These are phyloP conservation scores for Myotis lucifugus DNA, from an alignment of 2,113 vertebrate genomes.

Conservation along the genomic window DNA sequence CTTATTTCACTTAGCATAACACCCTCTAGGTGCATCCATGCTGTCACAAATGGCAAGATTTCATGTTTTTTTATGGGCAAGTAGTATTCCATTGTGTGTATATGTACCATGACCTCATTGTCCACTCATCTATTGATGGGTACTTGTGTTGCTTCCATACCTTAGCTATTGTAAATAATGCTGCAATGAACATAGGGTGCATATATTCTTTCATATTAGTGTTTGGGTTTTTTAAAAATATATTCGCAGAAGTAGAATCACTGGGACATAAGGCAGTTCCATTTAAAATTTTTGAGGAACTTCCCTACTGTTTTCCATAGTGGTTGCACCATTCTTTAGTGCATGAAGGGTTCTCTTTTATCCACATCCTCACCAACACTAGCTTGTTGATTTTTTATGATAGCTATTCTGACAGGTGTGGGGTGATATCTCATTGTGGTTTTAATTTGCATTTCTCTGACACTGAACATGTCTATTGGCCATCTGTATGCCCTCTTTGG, in stretches of 20 bases:
- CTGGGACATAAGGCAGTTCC: neutral
- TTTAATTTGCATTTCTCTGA: neutral
- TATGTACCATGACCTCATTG: neutral
- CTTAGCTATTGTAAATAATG: neutral
- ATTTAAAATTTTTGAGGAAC: neutral
- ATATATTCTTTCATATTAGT: neutral
- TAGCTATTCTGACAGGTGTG: neutral
- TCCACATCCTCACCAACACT: neutral
- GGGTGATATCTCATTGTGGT: neutral
- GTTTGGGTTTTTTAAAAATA: neutral
- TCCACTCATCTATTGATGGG: neutral
- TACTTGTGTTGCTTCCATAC: neutral
- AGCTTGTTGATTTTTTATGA: neutral
- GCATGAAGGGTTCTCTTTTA: neutral
- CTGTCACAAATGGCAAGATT: neutral
- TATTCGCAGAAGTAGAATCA: neutral
- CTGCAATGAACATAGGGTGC: neutral
- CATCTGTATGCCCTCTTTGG: neutral
- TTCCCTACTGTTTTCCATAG: neutral
- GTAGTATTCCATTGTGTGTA: neutral
- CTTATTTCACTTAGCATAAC: neutral
- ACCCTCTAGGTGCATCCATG: neutral
- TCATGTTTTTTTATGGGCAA: neutral
- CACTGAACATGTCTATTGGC: neutral
- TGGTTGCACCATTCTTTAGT: neutral